Evolutionary conservation across 2,797 vertebrate genomes (phyloP), one percentile per base, ranked within the genome.

Genomic region (Onychomys torridus): DNA sequence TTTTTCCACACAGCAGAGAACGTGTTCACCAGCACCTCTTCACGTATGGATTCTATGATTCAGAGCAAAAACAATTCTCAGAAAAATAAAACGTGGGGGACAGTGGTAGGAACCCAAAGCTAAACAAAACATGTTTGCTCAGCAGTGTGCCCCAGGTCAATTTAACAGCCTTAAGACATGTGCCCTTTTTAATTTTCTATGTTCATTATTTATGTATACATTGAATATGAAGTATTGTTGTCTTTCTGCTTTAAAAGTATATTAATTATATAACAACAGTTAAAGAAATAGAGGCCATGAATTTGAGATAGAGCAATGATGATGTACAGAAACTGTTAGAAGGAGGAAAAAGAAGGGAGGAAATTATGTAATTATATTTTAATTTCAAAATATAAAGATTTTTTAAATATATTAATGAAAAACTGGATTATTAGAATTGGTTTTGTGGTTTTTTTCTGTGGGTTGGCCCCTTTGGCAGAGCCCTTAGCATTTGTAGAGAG

Each of bases 211-310:
- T 91, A 81, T 5, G 52, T 71, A 84, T 14, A 46, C 40, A 59
- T 40, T 78, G 32, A 93, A 83, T 13, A 71, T 75, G 57, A 95
- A 73, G 21, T 25, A 57, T 37, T 55, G 7, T 49, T 49, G 7
- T n/a, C 79, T 85, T 96, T 89, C 14, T 92, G 75, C 34, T 89
- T 95, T 75, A 92, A 92, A 93, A 79, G n/a, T 84, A 3, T 67
- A n/a, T 23, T 85, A 67, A 49, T 85, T 5, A 32, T 46, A 63
- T 37, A 83, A 29, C 10, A 57, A 79, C 21, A 40, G 55, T 25
- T 29, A 82, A 82, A 81, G 55, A 81, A 27, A 57, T 37, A 59
- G 12, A 81, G 21, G 25, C 23, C n/a, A 81, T 59, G 12, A 59
- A 23, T 40, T 37, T 19, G 37, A 19, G 57, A 43, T 61, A 43